phyloP scores from a whole-genome alignment of 2,797 vertebrate genomes.

The Trichosurus vulpecula region DNA sequence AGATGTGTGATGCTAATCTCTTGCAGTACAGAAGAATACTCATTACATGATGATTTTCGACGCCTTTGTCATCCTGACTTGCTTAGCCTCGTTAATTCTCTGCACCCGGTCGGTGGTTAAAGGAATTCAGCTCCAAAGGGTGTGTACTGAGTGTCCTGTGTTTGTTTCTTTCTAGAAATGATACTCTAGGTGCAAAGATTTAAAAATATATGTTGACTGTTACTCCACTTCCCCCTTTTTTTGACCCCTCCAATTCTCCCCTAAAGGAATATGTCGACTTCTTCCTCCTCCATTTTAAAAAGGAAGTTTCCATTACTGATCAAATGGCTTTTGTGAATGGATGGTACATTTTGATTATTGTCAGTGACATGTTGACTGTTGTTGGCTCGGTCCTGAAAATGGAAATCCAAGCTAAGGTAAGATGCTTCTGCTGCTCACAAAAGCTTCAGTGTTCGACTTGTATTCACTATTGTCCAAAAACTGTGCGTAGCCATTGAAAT shows the following conservation, averaged over 20 bases:
- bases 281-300: slow-evolving; percentile 84
- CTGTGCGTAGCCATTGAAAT: neutral
- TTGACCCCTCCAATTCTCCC: neutral
- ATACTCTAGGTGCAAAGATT: neutral
- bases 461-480: neutral
- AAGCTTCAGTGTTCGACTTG: slow-evolving; percentile 24
- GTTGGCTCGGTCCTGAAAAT: slow-evolving; percentile 95
- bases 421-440: slow-evolving; percentile 1
- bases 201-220: neutral
- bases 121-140: slow-evolving; percentile 92
- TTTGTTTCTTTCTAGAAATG: slow-evolving; percentile 1
- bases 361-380: slow-evolving; percentile 91
- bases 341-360: slow-evolving; percentile 95
- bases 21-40: slow-evolving; percentile 90
- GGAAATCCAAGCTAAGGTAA: slow-evolving; percentile 95
- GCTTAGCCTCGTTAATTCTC: slow-evolving; percentile 90
- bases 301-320: slow-evolving; percentile 88
- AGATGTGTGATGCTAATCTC: slow-evolving; percentile 46
- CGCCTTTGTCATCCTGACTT: slow-evolving; percentile 90
- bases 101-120: slow-evolving; percentile 90
- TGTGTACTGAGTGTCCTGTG: slow-evolving; percentile 80
- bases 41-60: slow-evolving; percentile 92
- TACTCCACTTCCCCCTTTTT: slow-evolving; percentile 8
- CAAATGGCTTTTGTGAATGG: slow-evolving; percentile 94
- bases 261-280: slow-evolving; percentile 90